Evolutionary conservation across 1,140 invertebrate genomes (phyloP), one percentile per base, ranked within the genome.

Genomic region (Bombus superbus): DNA sequence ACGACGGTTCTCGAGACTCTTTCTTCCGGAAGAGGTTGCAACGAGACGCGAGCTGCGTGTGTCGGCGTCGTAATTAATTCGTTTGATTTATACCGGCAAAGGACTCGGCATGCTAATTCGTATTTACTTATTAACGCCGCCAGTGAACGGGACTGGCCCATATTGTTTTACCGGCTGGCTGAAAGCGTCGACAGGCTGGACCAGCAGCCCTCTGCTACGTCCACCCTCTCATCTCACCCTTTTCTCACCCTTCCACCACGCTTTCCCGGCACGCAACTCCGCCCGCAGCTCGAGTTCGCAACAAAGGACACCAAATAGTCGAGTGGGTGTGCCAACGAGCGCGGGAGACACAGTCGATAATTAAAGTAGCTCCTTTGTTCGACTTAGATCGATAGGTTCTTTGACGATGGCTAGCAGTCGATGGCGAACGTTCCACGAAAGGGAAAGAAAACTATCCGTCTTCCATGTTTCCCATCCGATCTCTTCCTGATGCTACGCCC

Each of bases 61-160:
- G 82, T 53, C 83, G 2, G 32, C 74, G 47, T 73, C 79, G 90
- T 91, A 92, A 92, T 93, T 92, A 93, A 92, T 93, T 93, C 92
- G 89, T 93, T 92, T 93, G 93, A 93, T 93, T 92, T 92, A 92
- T 92, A 91, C 89, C 86, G 85, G 83, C 90, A 91, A 93, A 93
- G 90, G 89, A 90, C 87, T 86, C 87, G 83, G 91, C 90, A 93
- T 93, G 92, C 92, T 93, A 93, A 93, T 93, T 91, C 87, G 80
- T 93, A 93, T 93, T 93, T 92, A 93, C 93, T 93, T 93, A 92
- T 93, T 92, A 93, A 90, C 89, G 87, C 86, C 90, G 90, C 85
- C 91, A 90, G 83, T 88, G 90, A 83, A 90, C 81, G 32, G 73
- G 59, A 78, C 82, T 87, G 81, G 79, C 86, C 88, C 86, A 92